Evolutionary conservation across 1,140 invertebrate species (phyloP).

Genomic region (Drosophila serrata): DNA sequence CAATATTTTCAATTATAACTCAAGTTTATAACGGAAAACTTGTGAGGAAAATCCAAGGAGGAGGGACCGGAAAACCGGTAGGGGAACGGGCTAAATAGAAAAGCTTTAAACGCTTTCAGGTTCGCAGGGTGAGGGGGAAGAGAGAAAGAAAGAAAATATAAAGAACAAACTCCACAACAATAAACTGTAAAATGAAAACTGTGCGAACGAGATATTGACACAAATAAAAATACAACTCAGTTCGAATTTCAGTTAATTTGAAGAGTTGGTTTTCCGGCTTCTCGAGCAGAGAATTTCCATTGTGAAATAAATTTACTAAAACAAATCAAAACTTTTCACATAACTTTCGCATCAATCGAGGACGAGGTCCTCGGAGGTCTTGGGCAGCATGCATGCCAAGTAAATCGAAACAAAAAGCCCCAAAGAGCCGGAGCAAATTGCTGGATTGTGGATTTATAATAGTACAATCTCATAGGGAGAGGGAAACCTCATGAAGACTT

Average conservation of each 20-base stretch:
- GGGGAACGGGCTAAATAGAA: constrained; percentile 35
- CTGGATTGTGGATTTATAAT: constrained; percentile 62
- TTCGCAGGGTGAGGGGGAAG: constrained; percentile 22
- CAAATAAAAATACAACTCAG: constrained; percentile 39
- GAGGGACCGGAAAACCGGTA: constrained; percentile 16
- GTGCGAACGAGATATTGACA: constrained; percentile 43
- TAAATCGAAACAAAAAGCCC: constrained; percentile 59
- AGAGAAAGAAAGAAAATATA: constrained; percentile 32
- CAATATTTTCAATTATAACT: constrained; percentile 83
- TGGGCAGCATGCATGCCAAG: constrained; percentile 52
- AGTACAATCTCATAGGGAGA: constrained; percentile 1
- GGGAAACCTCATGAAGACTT: constrained; percentile 10
- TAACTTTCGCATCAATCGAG: constrained; percentile 77
- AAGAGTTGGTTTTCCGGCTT: constrained; percentile 43
- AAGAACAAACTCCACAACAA: constrained; percentile 36
- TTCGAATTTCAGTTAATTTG: constrained; percentile 76
- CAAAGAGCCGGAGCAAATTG: constrained; percentile 48
- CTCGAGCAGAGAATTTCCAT: constrained; percentile 38
- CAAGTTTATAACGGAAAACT: constrained; percentile 77
- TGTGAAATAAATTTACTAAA: constrained; percentile 79
- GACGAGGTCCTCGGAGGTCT: not conserved
- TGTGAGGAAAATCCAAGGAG: constrained; percentile 34
- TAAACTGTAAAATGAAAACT: constrained; percentile 42
- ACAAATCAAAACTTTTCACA: constrained; percentile 82
- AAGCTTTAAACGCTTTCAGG: constrained; percentile 49